A percentile compares a stretch with the other conserved stretches of the same genome.
phyloP scores from a whole-genome alignment of 2,888 invertebrate species.

The Agrotis exclamationis region DNA sequence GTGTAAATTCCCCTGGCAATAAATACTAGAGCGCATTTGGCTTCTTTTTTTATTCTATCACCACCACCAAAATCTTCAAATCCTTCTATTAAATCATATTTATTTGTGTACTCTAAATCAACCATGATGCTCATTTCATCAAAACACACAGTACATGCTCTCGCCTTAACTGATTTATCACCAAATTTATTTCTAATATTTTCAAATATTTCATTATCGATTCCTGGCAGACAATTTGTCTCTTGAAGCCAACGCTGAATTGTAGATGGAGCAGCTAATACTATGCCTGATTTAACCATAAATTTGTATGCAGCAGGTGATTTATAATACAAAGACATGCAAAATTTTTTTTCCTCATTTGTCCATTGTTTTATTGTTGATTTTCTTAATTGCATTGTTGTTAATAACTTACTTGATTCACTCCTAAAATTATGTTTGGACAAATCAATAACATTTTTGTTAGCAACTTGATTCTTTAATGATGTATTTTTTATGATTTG shows the following conservation, averaged over 20 bases:
- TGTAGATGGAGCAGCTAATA: neutral
- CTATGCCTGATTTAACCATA: neutral
- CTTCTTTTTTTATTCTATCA: neutral
- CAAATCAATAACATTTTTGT: neutral
- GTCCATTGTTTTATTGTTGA: neutral
- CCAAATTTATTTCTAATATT: conserved; percentile 2
- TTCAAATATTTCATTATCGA: conserved; percentile 4
- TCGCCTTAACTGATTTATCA: neutral
- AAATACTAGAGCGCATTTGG: conserved; percentile 1
- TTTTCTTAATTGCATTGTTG: neutral
- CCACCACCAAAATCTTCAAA: conserved; percentile 7
- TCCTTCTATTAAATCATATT: conserved; percentile 3
- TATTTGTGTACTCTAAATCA: neutral
- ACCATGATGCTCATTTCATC: conserved; percentile 4
- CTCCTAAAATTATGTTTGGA: conserved; percentile 2
- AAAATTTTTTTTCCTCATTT: neutral
- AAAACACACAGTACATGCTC: neutral
- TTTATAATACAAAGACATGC: neutral
- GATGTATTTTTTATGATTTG: neutral
- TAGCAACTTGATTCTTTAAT: neutral
- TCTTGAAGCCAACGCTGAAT: neutral
- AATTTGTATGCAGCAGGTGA: conserved; percentile 3
- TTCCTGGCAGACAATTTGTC: neutral
- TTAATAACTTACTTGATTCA: neutral
- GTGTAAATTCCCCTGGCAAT: neutral